Conservation (phyloP, 2,888 invertebrate species). For the Acanthosepion lycidas region DNA sequence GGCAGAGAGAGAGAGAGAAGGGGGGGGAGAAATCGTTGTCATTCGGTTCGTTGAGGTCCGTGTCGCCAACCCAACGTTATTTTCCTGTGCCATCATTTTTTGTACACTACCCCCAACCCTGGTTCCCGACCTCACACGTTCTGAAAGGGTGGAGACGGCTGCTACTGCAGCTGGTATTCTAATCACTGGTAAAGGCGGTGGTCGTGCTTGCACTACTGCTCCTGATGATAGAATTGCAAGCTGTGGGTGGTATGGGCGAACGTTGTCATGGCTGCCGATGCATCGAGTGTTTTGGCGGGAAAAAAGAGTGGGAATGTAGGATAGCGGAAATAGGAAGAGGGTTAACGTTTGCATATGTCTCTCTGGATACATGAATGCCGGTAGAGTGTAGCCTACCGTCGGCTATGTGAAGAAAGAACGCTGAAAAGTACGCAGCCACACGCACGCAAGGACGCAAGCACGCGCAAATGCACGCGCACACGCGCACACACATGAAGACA, state of each 20-base stretch:
- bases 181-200: not conserved
- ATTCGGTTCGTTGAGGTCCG: not conserved
- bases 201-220: not conserved
- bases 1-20: not conserved
- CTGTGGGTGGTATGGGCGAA: not conserved
- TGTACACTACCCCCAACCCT: not conserved
- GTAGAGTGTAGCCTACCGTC: not conserved
- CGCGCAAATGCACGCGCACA: not conserved
- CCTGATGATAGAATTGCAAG: not conserved
- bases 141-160: not conserved
- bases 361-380: not conserved
- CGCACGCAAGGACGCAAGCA: not conserved
- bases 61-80: not conserved
- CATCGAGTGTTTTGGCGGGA: conserved; percentile 33
- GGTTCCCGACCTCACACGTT: too few relatives aligned
- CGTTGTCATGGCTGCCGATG: conserved; percentile 21
- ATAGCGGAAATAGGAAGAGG: not conserved
- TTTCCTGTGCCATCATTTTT: not conserved
- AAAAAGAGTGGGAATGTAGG: not conserved
- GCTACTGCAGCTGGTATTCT: not conserved
- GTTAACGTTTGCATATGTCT: not conserved
- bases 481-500: not conserved
- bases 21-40: not conserved
- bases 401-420: not conserved
- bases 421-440: not conserved